Base-by-base conservation (phyloP, 2,888 invertebrate genomes). In the Drosophila robusta region DNA sequence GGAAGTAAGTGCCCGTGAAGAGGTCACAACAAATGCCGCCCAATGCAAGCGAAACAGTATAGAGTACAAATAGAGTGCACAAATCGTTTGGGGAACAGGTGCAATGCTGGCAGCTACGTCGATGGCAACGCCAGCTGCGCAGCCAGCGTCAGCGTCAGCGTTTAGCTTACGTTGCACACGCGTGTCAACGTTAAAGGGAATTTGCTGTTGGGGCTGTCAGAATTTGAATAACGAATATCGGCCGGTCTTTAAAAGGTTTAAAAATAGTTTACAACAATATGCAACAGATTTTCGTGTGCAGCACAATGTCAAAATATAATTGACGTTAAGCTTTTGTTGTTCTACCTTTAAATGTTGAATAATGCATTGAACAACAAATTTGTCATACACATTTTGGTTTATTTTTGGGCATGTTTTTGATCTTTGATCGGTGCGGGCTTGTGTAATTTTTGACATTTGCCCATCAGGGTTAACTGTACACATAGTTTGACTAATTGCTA, bases 281-380 rank as follows among this genome's bases (percentile, higher is more conserved):
- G 38, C 67, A 49, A 18, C 14, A 22, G 38, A 38, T 42, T 55
- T 65, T 60, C 56, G 52, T 52, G 50, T 58, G 34, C 46, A 51
- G 8, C 14, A 46, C 63, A 66, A 66, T 61, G 24, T 14, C 7
- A 6, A 34, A 54, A 68, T 67, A 68, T 65, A 69, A 74, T 58
- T 74, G 51, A 49, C 71, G 56, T 45, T 71, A 64, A 75, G 67
- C 72, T 68, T 64, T 64, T 56, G 52, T 60, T 49, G 24, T 75
- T 41, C 22, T 45, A 8, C 1, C 29, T 11, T 36, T 36, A 52
- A 36, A 36, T 14, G 51, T 73, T 73, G 74, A 46, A 63, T 69
- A 73, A 73, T 56, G 44, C 7, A 61, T 50, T 67, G 62, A 68
- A 62, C 68, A 72, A 73, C 58, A 60, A 60, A 63, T 38, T 60